A percentile compares a stretch with the other conserved stretches of the same genome.
phyloP scores from a whole-genome alignment of 2,113 vertebrate species.

The Equus quagga region DNA sequence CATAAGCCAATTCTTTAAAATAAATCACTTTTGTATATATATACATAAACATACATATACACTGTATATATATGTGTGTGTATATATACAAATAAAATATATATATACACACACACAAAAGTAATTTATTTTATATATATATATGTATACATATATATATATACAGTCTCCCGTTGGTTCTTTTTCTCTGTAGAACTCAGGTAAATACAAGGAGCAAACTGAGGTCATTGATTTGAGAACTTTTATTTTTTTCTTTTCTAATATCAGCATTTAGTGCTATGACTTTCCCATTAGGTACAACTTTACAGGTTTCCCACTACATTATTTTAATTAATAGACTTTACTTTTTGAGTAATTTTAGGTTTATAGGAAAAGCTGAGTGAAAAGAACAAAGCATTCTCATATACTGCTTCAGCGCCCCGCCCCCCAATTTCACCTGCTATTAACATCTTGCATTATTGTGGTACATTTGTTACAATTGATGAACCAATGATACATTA shows the following conservation, averaged over 20 bases:
- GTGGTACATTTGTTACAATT: not conserved
- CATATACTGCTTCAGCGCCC: not conserved
- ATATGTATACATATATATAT: not conserved
- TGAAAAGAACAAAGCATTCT: not conserved
- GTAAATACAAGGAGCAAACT: not conserved
- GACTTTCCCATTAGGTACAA: not conserved
- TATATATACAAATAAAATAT: no score
- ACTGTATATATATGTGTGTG: no score
- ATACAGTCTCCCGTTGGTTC: no score
- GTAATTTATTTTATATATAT: no score
- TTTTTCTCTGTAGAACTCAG: not conserved
- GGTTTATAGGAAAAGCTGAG: not conserved
- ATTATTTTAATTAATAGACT: not conserved
- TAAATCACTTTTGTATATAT: not conserved
- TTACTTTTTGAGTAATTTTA: not conserved
- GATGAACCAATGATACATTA: not conserved
- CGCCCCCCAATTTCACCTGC: not conserved
- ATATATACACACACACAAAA: no score
- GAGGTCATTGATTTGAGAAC: not conserved
- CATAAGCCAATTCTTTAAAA: not conserved
- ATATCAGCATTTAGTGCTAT: not conserved
- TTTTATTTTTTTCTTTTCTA: not conserved
- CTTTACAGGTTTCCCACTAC: not conserved
- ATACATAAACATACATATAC: no score
- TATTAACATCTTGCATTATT: not conserved